These are phyloP conservation scores for Gobio gobio DNA, from an alignment of 2,113 vertebrate species.

Conservation along the genomic window DNA sequence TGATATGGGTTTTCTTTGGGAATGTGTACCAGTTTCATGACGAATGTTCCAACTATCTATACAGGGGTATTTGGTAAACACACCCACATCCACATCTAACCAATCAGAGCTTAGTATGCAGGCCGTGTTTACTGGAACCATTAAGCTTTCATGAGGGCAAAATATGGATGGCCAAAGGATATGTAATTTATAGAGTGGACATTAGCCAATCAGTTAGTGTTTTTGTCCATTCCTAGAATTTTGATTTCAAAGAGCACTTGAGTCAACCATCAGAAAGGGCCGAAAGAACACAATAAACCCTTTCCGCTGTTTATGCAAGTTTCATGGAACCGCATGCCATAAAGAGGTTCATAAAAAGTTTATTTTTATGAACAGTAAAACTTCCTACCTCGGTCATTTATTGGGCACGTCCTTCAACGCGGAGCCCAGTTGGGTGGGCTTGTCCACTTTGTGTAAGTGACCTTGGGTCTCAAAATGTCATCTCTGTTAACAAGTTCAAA, in stretches of 20 bases:
- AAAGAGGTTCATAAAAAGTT: conserved; percentile 5
- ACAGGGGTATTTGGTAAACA: conserved; percentile 18
- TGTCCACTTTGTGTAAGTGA: neutral
- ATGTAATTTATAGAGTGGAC: conserved; percentile 19
- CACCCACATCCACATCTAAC: neutral
- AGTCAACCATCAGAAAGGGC: conserved; percentile 11
- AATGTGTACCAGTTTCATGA: neutral
- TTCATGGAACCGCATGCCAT: conserved; percentile 21
- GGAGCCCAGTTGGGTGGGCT: neutral
- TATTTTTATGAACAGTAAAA: conserved; percentile 22
- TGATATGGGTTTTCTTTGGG: neutral
- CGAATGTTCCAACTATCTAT: neutral
- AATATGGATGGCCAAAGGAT: conserved; percentile 22
- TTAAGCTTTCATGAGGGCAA: neutral
- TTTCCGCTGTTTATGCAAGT: neutral
- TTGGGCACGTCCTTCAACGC: neutral
- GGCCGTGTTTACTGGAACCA: conserved; percentile 8
- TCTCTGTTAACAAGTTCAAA: conserved; percentile 8
- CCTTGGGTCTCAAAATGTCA: neutral
- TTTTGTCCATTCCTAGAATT: conserved; percentile 14
- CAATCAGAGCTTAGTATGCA: neutral
- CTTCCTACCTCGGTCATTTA: neutral
- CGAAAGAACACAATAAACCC: conserved; percentile 1
- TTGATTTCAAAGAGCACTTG: conserved; percentile 33
- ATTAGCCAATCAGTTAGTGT: neutral